Evolutionary conservation across 2,888 invertebrate genomes (phyloP).

Genomic region (Tachina grossa): DNA sequence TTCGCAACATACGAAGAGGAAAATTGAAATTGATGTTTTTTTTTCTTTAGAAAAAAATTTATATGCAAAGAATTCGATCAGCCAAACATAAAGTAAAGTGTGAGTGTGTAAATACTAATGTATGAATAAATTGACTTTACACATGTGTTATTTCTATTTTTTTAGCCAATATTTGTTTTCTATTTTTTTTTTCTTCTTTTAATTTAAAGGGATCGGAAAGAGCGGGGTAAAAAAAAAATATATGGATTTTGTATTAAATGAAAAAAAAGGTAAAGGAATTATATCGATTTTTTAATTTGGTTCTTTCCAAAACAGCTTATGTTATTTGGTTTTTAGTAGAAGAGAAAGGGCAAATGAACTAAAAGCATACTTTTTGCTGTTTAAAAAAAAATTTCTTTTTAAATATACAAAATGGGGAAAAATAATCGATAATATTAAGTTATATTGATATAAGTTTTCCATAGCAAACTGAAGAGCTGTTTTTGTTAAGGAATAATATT

Average conservation of each 20-base stretch:
- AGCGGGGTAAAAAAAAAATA: neutral
- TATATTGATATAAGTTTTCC: too few species aligned
- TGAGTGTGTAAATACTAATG: conserved; percentile 59
- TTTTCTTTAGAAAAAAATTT: conserved; percentile 14
- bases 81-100: conserved; percentile 6
- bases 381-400: too few species aligned
- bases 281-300: conserved; percentile 36
- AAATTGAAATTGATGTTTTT: conserved; percentile 81
- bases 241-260: conserved; percentile 32
- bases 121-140: conserved; percentile 58
- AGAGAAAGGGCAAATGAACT: conserved; percentile 59
- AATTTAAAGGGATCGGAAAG: conserved; percentile 45
- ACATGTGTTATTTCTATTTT: conserved; percentile 43
- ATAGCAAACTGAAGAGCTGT: too few species aligned
- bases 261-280: conserved; percentile 46
- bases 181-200: neutral
- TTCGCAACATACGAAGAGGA: conserved; percentile 71
- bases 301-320: conserved; percentile 43
- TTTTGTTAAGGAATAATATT: too few species aligned
- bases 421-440: too few species aligned
- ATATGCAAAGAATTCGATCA: neutral
- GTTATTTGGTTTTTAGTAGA: conserved; percentile 11
- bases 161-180: conserved; percentile 32
- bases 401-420: too few species aligned
- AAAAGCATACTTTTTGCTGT: conserved; percentile 30